Conservation (phyloP, 2,113 vertebrate species). For the Thermophis baileyi region DNA sequence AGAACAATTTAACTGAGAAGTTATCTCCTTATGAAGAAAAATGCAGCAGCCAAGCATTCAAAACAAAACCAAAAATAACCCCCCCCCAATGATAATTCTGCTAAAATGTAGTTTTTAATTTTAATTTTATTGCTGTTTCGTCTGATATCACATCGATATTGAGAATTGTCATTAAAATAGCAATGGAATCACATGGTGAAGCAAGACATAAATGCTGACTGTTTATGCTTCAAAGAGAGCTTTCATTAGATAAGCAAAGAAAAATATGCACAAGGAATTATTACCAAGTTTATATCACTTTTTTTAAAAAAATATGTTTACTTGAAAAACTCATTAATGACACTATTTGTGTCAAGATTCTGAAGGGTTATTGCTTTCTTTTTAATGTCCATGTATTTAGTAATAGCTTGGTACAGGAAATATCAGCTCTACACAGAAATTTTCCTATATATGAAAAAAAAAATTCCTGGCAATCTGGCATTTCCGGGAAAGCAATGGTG, state of each 20-base stretch:
- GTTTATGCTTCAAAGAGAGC: conserved; percentile 43
- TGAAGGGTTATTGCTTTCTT: conserved; percentile 27
- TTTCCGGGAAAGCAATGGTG: too few relatives aligned
- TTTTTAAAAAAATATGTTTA: conserved; percentile 47
- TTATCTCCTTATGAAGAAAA: neutral
- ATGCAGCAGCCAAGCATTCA: conserved; percentile 19
- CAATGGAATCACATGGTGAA: conserved; percentile 42
- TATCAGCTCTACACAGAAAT: conserved; percentile 41
- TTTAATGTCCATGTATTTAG: conserved; percentile 30
- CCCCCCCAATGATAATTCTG: conserved; percentile 33
- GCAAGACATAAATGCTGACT: conserved; percentile 51
- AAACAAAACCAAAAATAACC: neutral
- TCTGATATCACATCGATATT: conserved; percentile 33
- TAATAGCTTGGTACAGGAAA: conserved; percentile 6
- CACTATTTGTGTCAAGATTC: conserved; percentile 57
- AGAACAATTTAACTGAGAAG: neutral
- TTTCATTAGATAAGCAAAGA: conserved; percentile 62
- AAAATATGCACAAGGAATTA: conserved; percentile 58
- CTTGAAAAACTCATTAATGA: conserved; percentile 54
- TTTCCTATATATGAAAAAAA: conserved; percentile 35
- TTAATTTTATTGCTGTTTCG: conserved; percentile 8
- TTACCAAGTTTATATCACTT: conserved; percentile 53
- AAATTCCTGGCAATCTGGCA: too few relatives aligned
- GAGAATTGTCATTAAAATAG: conserved; percentile 36
- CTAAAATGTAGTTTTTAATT: neutral